phyloP scores from a whole-genome alignment of 2,113 vertebrate species.

The Prietella phreatophila region DNA sequence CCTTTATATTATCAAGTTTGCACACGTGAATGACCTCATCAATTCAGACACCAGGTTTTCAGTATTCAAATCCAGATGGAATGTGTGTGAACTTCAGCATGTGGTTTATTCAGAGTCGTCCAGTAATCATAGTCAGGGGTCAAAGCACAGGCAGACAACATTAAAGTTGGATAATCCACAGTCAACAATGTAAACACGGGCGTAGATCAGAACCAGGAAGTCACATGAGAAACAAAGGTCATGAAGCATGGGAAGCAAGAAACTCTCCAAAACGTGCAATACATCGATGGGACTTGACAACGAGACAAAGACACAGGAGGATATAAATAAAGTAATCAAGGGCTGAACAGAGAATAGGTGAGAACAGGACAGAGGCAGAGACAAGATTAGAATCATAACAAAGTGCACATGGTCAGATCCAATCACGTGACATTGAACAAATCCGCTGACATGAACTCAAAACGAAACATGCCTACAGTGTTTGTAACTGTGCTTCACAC shows the following conservation, averaged over 20 bases:
- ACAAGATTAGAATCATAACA: background rate
- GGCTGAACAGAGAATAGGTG: background rate
- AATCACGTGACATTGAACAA: background rate
- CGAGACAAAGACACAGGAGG: background rate
- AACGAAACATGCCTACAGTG: too few species aligned
- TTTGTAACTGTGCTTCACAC: background rate
- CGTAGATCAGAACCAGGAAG: background rate
- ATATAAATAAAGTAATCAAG: conserved; percentile 8
- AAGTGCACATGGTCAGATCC: background rate
- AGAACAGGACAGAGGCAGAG: background rate
- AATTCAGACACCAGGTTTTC: background rate
- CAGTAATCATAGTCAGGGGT: background rate
- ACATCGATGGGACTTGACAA: background rate
- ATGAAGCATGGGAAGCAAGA: background rate
- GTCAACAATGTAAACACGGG: background rate
- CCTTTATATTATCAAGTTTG: background rate
- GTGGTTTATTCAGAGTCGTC: background rate
- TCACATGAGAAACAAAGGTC: background rate
- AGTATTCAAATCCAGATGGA: background rate
- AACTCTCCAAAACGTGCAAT: background rate
- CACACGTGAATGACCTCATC: background rate
- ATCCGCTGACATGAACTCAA: background rate
- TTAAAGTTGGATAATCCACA: conserved; percentile 1
- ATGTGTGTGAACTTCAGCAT: background rate
- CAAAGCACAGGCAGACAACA: background rate